phyloP scores from a whole-genome alignment of 2,797 vertebrate species.

The Pagetopsis macropterus region DNA sequence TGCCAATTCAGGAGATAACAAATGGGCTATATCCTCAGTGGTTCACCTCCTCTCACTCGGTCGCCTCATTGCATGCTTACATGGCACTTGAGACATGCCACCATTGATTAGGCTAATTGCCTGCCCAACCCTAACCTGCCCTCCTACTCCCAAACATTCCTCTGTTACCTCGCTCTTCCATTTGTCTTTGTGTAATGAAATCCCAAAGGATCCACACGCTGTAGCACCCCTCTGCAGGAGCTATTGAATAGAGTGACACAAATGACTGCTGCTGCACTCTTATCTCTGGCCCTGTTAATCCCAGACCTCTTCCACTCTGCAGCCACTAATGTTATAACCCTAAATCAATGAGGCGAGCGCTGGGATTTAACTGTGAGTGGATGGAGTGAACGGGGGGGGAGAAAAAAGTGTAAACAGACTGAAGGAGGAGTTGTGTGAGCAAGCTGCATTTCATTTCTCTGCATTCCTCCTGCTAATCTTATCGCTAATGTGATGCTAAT shows the following conservation, averaged over 20 bases:
- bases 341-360: constrained; percentile 79
- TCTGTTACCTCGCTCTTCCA: constrained; percentile 67
- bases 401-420: constrained; percentile 47
- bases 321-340: constrained; percentile 75
- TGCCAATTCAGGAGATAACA: constrained; percentile 18
- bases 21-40: constrained; percentile 43
- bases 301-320: constrained; percentile 68
- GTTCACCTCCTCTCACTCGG: constrained; percentile 33
- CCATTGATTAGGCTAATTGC: constrained; percentile 76
- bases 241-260: constrained; percentile 75
- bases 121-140: constrained; percentile 22
- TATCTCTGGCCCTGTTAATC: constrained; percentile 80
- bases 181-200: constrained; percentile 83
- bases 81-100: constrained; percentile 58
- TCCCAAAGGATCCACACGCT: constrained; percentile 61
- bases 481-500: constrained; percentile 34
- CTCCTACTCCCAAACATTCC: constrained; percentile 49
- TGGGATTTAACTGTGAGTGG: constrained; percentile 67
- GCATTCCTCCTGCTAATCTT: constrained; percentile 38
- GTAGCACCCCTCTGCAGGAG: constrained; percentile 68
- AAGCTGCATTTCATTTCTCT: constrained; percentile 3
- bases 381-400: constrained; percentile 23
- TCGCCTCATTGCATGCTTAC: constrained; percentile 47
- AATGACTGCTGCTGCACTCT: constrained; percentile 75
- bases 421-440: constrained; percentile 32